These are phyloP conservation scores for Centruroides sculpturatus DNA, from an alignment of 1,140 invertebrate genomes.

Conservation along the genomic window DNA sequence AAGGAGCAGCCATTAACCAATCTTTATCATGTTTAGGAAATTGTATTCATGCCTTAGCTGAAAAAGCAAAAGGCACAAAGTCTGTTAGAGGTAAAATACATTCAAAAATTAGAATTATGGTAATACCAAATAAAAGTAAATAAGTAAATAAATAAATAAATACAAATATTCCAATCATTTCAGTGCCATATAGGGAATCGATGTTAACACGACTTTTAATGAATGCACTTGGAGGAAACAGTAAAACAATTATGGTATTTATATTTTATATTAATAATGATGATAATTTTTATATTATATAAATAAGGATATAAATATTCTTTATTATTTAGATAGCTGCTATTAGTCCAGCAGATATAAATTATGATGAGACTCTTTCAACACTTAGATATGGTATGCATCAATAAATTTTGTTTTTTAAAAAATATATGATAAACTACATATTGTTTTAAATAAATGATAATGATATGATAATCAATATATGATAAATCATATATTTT, in stretches of 20 bases:
- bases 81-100: too few relatives aligned
- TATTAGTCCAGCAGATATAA: slow-evolving; percentile 46
- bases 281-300: neutral
- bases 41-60: slow-evolving; percentile 41
- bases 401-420: too few relatives aligned
- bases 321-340: slow-evolving; percentile 41
- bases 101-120: too few relatives aligned
- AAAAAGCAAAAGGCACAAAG: slow-evolving; percentile 23
- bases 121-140: too few relatives aligned
- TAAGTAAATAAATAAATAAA: too few relatives aligned
- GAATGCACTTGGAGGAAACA: slow-evolving; percentile 49
- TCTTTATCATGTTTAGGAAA: slow-evolving; percentile 46
- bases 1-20: slow-evolving; percentile 49
- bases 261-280: neutral
- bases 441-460: too few relatives aligned
- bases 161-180: slow-evolving; percentile 1
- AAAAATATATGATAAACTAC: too few relatives aligned
- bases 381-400: slow-evolving; percentile 42
- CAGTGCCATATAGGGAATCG: slow-evolving; percentile 47
- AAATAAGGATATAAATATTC: neutral
- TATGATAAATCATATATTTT: too few relatives aligned
- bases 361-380: slow-evolving; percentile 46
- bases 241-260: slow-evolving; percentile 47
- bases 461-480: too few relatives aligned
- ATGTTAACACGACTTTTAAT: slow-evolving; percentile 45